Evolutionary conservation across 2,888 invertebrate species (phyloP).

Genomic region (Tetranychus truncatus): DNA sequence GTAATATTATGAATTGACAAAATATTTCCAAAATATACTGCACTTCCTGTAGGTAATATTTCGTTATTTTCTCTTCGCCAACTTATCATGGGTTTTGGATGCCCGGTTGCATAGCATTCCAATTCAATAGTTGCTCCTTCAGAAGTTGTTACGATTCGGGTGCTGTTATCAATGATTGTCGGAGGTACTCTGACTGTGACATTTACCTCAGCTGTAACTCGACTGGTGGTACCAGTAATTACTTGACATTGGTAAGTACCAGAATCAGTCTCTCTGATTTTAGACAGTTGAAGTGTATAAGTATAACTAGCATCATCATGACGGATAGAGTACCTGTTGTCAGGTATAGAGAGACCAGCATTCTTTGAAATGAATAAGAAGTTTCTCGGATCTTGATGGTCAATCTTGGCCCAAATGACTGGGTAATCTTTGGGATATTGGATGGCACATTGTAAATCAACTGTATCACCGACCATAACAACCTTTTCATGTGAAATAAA

Average conservation of each 20-base stretch:
- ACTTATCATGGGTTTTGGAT: conserved; percentile 58
- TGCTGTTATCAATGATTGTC: conserved; percentile 77
- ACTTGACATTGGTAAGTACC: conserved; percentile 72
- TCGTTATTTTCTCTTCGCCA: conserved; percentile 87
- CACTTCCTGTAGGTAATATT: conserved; percentile 55
- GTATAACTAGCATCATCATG: conserved; percentile 26
- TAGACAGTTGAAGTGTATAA: conserved; percentile 33
- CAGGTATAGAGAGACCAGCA: conserved; percentile 26
- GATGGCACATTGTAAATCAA: conserved; percentile 68
- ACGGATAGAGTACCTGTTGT: conserved; percentile 25
- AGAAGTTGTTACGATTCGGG: conserved; percentile 48
- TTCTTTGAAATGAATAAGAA: conserved; percentile 27
- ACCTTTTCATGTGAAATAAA: conserved; percentile 79
- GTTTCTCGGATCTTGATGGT: conserved; percentile 33
- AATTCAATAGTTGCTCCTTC: conserved; percentile 34
- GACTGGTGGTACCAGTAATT: conserved; percentile 55
- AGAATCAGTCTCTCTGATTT: conserved; percentile 79
- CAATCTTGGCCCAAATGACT: conserved; percentile 48
- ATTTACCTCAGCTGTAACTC: conserved; percentile 63
- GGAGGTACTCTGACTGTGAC: conserved; percentile 67
- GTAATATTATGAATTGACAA: conserved; percentile 55
- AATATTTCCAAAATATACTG: conserved; percentile 46
- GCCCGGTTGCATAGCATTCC: conserved; percentile 74
- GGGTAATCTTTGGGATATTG: conserved; percentile 71
- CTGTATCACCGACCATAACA: conserved; percentile 68